Conservation (phyloP, 2,797 vertebrate genomes). For the Staurois parvus region DNA sequence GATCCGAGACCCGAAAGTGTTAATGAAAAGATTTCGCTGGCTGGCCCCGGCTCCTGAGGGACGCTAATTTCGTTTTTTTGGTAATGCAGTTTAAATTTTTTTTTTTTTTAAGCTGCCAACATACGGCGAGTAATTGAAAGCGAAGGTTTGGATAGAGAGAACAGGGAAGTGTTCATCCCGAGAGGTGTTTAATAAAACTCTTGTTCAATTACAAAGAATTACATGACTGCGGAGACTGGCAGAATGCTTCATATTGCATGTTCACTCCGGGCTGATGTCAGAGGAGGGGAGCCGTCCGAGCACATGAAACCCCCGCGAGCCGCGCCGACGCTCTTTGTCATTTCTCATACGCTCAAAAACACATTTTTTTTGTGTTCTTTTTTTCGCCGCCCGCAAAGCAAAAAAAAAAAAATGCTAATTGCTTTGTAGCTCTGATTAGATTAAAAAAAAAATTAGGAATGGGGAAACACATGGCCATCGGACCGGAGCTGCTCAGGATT, state of each 20-base stretch:
- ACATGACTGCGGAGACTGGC: constrained; percentile 61
- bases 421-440: constrained; percentile 3
- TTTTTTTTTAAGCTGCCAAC: constrained; percentile 61
- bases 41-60: constrained; percentile 46
- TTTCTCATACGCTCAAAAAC: constrained; percentile 37
- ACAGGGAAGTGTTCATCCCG: constrained; percentile 63
- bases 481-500: neutral
- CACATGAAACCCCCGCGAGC: constrained; percentile 42
- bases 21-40: constrained; percentile 48
- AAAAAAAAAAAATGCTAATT: constrained; percentile 32
- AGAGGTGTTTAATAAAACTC: constrained; percentile 64
- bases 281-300: constrained; percentile 49
- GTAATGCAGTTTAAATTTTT: constrained; percentile 61
- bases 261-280: constrained; percentile 59
- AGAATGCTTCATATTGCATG: constrained; percentile 63
- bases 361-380: constrained; percentile 21
- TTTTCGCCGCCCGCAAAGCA: neutral
- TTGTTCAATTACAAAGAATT: constrained; percentile 64
- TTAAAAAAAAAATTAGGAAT: neutral
- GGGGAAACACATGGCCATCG: neutral
- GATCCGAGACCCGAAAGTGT: constrained; percentile 32
- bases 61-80: constrained; percentile 57
- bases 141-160: constrained; percentile 63
- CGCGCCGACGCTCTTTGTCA: constrained; percentile 30
- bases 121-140: constrained; percentile 63